Evolutionary conservation across 2,113 vertebrate genomes (phyloP).

Genomic region (Muscicapa adusta): DNA sequence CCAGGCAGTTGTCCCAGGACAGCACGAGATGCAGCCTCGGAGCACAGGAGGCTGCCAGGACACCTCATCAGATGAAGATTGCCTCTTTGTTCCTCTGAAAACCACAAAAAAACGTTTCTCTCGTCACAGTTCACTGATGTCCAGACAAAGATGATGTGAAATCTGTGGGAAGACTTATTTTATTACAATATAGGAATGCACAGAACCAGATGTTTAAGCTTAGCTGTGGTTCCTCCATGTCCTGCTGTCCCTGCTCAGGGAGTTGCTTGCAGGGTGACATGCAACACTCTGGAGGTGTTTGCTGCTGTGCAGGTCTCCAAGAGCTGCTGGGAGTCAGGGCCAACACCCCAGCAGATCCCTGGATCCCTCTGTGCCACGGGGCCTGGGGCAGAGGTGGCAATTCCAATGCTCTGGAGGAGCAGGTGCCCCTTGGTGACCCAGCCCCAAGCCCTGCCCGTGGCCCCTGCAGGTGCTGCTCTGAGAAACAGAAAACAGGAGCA

Average conservation of each 20-base stretch:
- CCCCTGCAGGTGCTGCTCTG: background rate
- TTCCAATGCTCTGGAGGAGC: accelerated
- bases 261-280: background rate
- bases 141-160: slow-evolving; percentile 54
- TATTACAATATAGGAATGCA: slow-evolving; percentile 52
- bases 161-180: slow-evolving; percentile 49
- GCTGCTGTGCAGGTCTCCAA: background rate
- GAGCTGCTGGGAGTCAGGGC: background rate
- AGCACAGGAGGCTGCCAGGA: slow-evolving; percentile 10
- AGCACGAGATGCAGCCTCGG: background rate
- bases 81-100: slow-evolving; percentile 50
- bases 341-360: background rate
- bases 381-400: accelerated
- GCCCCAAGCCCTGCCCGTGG: background rate
- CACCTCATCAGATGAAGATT: slow-evolving; percentile 50
- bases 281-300: accelerated
- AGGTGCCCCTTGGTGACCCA: background rate
- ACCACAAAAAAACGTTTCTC: slow-evolving; percentile 29
- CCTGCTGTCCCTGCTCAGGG: background rate
- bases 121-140: slow-evolving; percentile 39
- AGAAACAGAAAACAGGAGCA: too few species aligned
- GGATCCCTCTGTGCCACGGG: background rate
- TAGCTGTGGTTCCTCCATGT: background rate
- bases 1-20: background rate
- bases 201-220: slow-evolving; percentile 45